Conservation (phyloP, 2,888 invertebrate genomes). For the Pilophorus perplexus region DNA sequence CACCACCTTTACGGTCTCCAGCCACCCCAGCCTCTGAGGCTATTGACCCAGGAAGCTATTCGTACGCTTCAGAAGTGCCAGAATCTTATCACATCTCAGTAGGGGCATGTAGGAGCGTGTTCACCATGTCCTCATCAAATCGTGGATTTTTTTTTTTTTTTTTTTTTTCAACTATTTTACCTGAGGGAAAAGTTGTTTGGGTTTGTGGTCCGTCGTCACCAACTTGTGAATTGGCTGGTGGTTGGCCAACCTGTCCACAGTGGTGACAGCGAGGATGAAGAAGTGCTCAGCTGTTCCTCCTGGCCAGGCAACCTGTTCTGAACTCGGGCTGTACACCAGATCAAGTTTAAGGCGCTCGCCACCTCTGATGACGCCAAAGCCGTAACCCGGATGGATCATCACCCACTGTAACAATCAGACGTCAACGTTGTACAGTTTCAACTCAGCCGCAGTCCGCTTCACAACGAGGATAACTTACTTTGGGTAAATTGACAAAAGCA, state of each 20-base stretch:
- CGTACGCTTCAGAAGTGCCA: too few species aligned
- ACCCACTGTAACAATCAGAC: slow-evolving; percentile 45
- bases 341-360: slow-evolving; percentile 44
- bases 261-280: slow-evolving; percentile 43
- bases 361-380: slow-evolving; percentile 45
- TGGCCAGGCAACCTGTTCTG: slow-evolving; percentile 25
- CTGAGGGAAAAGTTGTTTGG: background rate
- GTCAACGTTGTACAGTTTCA: too few species aligned
- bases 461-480: too few species aligned
- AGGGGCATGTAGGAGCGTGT: too few species aligned
- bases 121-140: too few species aligned
- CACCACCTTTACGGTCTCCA: background rate
- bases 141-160: too few species aligned
- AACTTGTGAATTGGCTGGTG: slow-evolving; percentile 23
- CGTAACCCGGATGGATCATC: slow-evolving; percentile 44
- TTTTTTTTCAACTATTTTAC: too few species aligned
- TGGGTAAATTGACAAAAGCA: slow-evolving; percentile 45
- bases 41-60: too few species aligned
- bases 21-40: too few species aligned
- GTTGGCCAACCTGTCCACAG: slow-evolving; percentile 35
- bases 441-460: too few species aligned
- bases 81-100: too few species aligned
- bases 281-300: slow-evolving; percentile 31
- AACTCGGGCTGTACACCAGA: slow-evolving; percentile 45
- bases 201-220: slow-evolving; percentile 7